Evolutionary conservation across 2,888 invertebrate genomes (phyloP).

Genomic region (Hyalella azteca): DNA sequence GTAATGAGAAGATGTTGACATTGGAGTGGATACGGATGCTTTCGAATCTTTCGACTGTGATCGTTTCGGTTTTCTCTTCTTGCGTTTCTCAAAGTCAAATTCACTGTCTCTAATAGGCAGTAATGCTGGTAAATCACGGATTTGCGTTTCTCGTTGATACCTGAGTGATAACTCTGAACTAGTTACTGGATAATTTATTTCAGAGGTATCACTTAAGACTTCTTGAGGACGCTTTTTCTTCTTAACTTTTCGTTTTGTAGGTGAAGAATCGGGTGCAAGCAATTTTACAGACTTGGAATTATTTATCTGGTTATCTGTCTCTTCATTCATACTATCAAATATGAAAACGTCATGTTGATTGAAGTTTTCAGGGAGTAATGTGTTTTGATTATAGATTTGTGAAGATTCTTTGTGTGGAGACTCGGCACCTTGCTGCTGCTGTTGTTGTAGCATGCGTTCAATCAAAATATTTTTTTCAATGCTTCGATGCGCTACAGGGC

Average conservation of each 20-base stretch:
- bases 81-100: background rate
- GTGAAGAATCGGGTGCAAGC: background rate
- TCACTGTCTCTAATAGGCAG: background rate
- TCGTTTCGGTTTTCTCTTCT: background rate
- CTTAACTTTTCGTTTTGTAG: slow-evolving; percentile 6
- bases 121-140: background rate
- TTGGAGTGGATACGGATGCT: slow-evolving; percentile 19
- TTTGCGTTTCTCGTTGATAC: background rate
- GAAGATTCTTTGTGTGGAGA: background rate
- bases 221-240: slow-evolving; percentile 23
- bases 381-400: background rate
- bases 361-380: background rate
- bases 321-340: slow-evolving; percentile 17
- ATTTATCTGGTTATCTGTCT: background rate
- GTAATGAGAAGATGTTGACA: slow-evolving; percentile 26
- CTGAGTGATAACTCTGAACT: slow-evolving; percentile 21
- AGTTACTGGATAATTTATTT: background rate
- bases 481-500: background rate
- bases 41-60: slow-evolving; percentile 32
- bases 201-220: slow-evolving; percentile 18
- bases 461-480: slow-evolving; percentile 23
- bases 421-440: background rate
- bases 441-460: slow-evolving; percentile 21
- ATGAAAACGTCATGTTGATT: background rate
- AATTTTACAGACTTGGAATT: slow-evolving; percentile 23